phyloP scores from a whole-genome alignment of 1,140 invertebrate genomes.

The Dendroctonus valens region DNA sequence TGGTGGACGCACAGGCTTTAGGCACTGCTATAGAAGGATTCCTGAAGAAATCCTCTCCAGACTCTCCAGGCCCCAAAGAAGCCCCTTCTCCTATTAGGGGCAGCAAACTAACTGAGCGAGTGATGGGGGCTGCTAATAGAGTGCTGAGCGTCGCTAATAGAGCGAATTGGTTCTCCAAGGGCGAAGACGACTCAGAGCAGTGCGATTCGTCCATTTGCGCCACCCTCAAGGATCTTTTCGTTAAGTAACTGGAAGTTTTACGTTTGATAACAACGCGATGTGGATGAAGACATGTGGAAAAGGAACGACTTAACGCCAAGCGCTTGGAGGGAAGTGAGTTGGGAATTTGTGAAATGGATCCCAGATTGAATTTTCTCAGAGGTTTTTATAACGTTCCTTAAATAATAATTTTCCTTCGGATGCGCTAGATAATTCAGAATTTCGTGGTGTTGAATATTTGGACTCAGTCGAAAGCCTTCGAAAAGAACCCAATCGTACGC shows the following conservation, averaged over 20 bases:
- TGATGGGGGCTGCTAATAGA: constrained; percentile 37
- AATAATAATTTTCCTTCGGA: too few species aligned
- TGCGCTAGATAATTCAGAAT: too few species aligned
- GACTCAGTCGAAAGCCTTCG: too few species aligned
- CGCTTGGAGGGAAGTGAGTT: too few species aligned
- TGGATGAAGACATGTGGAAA: too few species aligned
- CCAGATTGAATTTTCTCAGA: too few species aligned
- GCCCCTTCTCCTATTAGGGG: constrained; percentile 45
- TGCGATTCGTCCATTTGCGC: constrained; percentile 76
- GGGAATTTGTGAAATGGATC: too few species aligned
- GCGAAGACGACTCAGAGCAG: constrained; percentile 63
- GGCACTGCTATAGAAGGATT: constrained; percentile 81
- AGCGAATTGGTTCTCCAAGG: constrained; percentile 56
- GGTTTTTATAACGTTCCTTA: too few species aligned
- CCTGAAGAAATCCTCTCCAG: constrained; percentile 57
- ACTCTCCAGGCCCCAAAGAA: constrained; percentile 37
- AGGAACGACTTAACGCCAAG: too few species aligned
- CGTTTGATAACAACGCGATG: background rate
- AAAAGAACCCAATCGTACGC: too few species aligned
- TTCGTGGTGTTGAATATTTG: too few species aligned
- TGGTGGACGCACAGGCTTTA: constrained; percentile 73
- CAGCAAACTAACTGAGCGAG: constrained; percentile 42
- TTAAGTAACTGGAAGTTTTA: constrained; percentile 8
- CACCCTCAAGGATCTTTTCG: constrained; percentile 79
- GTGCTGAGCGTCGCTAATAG: constrained; percentile 30